Conservation (phyloP, 2,888 invertebrate species). For the Watsonalla cultraria region DNA sequence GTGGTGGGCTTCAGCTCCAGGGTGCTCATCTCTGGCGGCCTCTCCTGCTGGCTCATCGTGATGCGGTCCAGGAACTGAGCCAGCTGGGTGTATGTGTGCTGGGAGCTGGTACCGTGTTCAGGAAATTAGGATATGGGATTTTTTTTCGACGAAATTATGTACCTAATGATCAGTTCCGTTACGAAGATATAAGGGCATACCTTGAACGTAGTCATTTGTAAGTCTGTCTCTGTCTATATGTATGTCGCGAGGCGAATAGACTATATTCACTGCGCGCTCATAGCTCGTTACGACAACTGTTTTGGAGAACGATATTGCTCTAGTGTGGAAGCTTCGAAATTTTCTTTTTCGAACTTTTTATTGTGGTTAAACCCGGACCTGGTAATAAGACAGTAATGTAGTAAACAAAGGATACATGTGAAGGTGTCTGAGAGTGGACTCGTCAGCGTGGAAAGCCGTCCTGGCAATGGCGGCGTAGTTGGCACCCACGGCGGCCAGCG, state of each 20-base stretch:
- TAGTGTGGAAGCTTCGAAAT: too few species aligned
- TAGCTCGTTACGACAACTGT: too few species aligned
- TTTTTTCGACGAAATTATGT: too few species aligned
- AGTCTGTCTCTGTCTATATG: too few species aligned
- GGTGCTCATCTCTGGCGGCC: slow-evolving; percentile 40
- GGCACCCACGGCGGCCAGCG: slow-evolving; percentile 33
- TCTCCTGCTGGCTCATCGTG: slow-evolving; percentile 72
- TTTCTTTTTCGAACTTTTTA: too few species aligned
- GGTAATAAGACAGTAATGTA: neutral
- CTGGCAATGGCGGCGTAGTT: slow-evolving; percentile 54
- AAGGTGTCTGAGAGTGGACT: slow-evolving; percentile 52
- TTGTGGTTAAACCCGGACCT: too few species aligned
- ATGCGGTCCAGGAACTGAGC: slow-evolving; percentile 87
- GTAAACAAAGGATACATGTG: slow-evolving; percentile 63
- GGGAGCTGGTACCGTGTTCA: slow-evolving; percentile 75
- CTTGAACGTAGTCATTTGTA: too few species aligned
- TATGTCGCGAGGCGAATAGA: too few species aligned
- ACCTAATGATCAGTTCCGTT: neutral
- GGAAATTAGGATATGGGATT: slow-evolving; percentile 7
- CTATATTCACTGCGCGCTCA: too few species aligned
- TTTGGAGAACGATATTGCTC: too few species aligned
- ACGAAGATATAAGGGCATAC: too few species aligned
- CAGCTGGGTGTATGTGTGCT: slow-evolving; percentile 87
- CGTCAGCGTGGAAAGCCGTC: slow-evolving; percentile 66
- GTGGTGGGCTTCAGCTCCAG: slow-evolving; percentile 49